Base-by-base conservation (phyloP, 1,140 invertebrate species). In the Drosophila ohnishii region DNA sequence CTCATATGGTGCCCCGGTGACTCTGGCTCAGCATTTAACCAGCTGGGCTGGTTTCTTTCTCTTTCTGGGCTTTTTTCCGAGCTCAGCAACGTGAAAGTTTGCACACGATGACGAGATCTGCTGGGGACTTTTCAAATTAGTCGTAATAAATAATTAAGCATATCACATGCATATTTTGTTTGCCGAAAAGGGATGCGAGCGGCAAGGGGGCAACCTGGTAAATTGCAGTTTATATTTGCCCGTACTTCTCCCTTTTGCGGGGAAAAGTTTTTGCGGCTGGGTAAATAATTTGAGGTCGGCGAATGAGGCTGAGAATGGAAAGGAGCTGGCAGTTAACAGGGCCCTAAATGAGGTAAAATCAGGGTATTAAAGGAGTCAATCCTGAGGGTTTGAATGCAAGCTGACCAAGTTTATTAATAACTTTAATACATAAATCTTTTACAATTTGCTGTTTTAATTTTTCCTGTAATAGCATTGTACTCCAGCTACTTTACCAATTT, bases 121-220 rank as follows among this genome's bases (percentile, higher is more conserved):
- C 37, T 42, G 50, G 61, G 55, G 65, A 77, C 76, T 87, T 87
- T 87, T 88, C 81, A 87, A 87, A 87, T 86, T 87, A 86, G 82
- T 87, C 83, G 63, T 87, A 73, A 83, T 87, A 83, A 87, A 86
- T 86, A 86, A 86, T 87, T 86, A 86, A 87, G 75, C 71, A 79
- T 87, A 86, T 86, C 74, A 72, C 75, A 86, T 86, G 77, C 48
- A 71, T 76, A 48, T 71, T 71, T 58, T 71, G 35, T 59, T 57
- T 50, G 66, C 51, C 34, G 65, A 58, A 25, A 39, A 14, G 30
- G 13, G 30, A 3, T 28, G 13, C 14, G 22, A 28, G 42, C 35
- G n/a, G 37, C 5, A 8, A 7, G 35, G 11, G 9, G 47, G 14
- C 14, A 34, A 14, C 9, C 35, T 47, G 45, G 71, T 35, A 82